Percentiles rank a stretch among this genome's conserved stretches.
phyloP scores from a whole-genome alignment of 2,113 vertebrate species.

The Sinosuthora webbiana region DNA sequence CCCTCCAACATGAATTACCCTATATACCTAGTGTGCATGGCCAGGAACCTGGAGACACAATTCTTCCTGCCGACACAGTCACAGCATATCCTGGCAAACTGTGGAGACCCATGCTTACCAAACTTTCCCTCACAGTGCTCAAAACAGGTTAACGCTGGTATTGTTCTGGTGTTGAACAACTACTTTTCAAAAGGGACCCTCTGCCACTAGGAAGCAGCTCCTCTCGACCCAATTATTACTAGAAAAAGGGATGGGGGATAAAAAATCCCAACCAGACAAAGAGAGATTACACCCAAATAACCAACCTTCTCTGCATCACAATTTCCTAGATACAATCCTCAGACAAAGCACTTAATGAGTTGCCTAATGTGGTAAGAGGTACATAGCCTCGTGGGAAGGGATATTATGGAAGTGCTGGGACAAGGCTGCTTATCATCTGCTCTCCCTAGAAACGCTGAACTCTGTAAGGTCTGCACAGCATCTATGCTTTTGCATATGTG shows the following conservation, averaged over 20 bases:
- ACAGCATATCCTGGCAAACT: background rate
- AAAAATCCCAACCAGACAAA: background rate
- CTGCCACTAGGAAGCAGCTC: background rate
- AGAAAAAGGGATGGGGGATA: background rate
- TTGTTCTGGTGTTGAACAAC: background rate
- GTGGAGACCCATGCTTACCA: background rate
- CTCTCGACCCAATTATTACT: rapidly evolving
- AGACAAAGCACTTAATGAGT: background rate
- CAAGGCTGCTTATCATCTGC: background rate
- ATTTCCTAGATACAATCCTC: background rate
- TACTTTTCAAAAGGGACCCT: background rate
- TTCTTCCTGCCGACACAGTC: background rate
- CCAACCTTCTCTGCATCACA: background rate
- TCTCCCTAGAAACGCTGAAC: background rate
- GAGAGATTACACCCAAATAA: background rate
- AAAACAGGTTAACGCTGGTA: background rate
- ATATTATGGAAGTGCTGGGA: background rate
- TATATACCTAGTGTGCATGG: rapidly evolving
- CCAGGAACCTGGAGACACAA: background rate
- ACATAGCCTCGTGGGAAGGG: background rate
- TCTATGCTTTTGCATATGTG: background rate
- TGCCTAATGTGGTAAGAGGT: background rate
- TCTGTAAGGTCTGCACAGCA: background rate
- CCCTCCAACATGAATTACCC: background rate
- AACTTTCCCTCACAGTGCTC: background rate